Percentiles rank a stretch among this genome's conserved stretches.
phyloP scores from a whole-genome alignment of 2,888 invertebrate genomes.

The Ectemnius continuus region DNA sequence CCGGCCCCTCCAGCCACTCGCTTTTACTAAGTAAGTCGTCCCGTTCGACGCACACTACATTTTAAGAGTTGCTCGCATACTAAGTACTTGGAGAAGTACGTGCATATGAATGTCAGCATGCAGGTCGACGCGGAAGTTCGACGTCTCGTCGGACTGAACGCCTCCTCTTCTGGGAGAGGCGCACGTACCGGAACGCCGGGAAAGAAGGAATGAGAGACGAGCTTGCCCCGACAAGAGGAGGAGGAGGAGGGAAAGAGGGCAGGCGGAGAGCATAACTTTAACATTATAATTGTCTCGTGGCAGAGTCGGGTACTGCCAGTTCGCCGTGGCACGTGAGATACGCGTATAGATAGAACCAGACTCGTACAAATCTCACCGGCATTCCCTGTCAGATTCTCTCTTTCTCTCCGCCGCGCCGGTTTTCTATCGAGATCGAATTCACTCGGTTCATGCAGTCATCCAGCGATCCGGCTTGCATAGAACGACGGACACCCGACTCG shows the following conservation, averaged over 20 bases:
- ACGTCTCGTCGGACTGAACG: constrained; percentile 4
- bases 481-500: no score
- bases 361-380: no score
- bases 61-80: no score
- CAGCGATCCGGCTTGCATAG: no score
- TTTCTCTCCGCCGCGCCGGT: no score
- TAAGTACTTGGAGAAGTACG: no score
- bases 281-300: constrained; percentile 50
- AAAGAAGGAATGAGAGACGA: constrained; percentile 39
- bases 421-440: no score
- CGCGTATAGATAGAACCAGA: constrained; percentile 13
- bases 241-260: constrained; percentile 11
- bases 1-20: no score
- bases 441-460: no score
- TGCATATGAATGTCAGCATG: not conserved
- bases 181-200: constrained; percentile 33
- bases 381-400: no score
- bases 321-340: constrained; percentile 48
- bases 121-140: constrained; percentile 23
- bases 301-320: constrained; percentile 32
- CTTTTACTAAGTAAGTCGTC: no score
- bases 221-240: constrained; percentile 21
- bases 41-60: no score
- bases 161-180: constrained; percentile 17
- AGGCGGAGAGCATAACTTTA: constrained; percentile 33